Evolutionary conservation across 2,797 vertebrate genomes (phyloP).

Genomic region (Acrocephalus scirpaceus): DNA sequence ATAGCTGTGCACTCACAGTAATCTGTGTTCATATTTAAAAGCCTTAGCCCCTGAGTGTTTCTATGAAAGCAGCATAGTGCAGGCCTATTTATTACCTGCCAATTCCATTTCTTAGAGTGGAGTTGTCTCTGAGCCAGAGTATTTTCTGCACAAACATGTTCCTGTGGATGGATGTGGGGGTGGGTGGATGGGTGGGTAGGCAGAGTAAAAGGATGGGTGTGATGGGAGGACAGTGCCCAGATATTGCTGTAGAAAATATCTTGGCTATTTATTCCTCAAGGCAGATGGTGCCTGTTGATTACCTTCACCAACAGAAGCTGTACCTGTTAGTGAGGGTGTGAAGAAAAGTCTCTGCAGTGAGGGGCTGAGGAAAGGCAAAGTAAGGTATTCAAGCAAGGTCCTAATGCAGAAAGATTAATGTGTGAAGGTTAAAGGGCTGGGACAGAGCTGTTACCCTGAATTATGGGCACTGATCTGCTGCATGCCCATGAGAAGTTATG

Average conservation of each 20-base stretch:
- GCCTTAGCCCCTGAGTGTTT: constrained; percentile 10
- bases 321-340: constrained; percentile 6
- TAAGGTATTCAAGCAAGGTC: neutral
- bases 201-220: neutral
- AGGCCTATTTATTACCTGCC: constrained; percentile 48
- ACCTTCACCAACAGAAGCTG: neutral
- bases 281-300: constrained; percentile 42
- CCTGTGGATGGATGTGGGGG: neutral
- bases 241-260: constrained; percentile 9
- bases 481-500: neutral
- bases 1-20: neutral
- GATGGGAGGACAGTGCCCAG: constrained; percentile 24
- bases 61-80: constrained; percentile 4
- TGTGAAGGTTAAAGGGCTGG: neutral
- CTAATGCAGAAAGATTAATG: neutral
- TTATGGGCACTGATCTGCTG: neutral
- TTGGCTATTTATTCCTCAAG: constrained; percentile 16
- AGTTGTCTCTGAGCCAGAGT: neutral
- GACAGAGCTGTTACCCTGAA: neutral
- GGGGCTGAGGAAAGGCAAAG: neutral
- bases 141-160: constrained; percentile 27
- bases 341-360: neutral
- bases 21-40: constrained; percentile 31
- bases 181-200: neutral
- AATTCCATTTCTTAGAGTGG: constrained; percentile 30